A percentile compares a stretch with the other conserved stretches of the same genome.
Conservation (phyloP, 1,140 invertebrate genomes). For the Sycophaga agraensis region DNA sequence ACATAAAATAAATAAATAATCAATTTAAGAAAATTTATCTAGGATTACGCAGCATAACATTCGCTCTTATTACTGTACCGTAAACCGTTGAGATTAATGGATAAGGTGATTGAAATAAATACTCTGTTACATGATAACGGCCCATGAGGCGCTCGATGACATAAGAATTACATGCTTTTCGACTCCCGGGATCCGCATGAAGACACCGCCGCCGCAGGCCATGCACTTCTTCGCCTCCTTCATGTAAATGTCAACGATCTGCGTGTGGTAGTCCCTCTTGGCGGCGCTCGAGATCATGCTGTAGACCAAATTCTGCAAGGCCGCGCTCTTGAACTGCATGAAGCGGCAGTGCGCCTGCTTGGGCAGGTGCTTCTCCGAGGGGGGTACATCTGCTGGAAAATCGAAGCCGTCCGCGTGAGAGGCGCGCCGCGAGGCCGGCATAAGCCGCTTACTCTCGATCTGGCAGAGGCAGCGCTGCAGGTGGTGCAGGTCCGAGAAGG, state of each 20-base stretch:
- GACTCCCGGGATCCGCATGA: conserved; percentile 44
- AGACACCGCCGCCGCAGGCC: conserved; percentile 56
- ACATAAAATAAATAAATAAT: too few relatives aligned
- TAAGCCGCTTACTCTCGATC: conserved; percentile 29
- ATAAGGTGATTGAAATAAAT: too few relatives aligned
- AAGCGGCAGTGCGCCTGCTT: conserved; percentile 59
- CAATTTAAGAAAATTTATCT: too few relatives aligned
- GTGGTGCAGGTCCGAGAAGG: conserved; percentile 43
- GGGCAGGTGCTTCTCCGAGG: conserved; percentile 38
- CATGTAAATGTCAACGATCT: conserved; percentile 51
- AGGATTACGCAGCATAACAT: too few relatives aligned
- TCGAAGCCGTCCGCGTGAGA: too few relatives aligned
- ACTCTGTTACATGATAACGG: too few relatives aligned
- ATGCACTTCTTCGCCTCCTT: conserved; percentile 56
- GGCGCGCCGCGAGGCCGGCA: too few relatives aligned
- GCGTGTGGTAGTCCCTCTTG: conserved; percentile 52
- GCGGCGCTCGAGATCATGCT: conserved; percentile 55
- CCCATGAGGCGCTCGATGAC: too few relatives aligned
- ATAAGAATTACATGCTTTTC: too few relatives aligned
- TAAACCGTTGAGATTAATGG: too few relatives aligned
- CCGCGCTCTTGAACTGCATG: conserved; percentile 54
- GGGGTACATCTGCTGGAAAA: conserved; percentile 18
- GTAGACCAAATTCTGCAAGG: conserved; percentile 55
- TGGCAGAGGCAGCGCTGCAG: conserved; percentile 33
- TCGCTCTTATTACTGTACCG: too few relatives aligned